phyloP scores from a whole-genome alignment of 2,888 invertebrate genomes.

The Cyclophora albipunctata region DNA sequence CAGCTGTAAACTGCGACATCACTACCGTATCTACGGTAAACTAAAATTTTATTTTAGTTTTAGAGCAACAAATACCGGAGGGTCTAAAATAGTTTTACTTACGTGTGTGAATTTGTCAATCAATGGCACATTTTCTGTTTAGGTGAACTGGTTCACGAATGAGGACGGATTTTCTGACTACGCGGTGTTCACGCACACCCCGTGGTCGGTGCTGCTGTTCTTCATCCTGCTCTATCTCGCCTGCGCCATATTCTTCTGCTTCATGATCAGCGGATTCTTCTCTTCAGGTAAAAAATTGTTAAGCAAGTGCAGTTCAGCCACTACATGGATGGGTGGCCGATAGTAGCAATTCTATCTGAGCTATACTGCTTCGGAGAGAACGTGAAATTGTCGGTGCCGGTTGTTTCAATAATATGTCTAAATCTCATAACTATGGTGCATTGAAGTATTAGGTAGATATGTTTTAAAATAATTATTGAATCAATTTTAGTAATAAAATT shows the following conservation, averaged over 20 bases:
- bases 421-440: no score
- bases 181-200: constrained; percentile 81
- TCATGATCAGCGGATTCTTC: constrained; percentile 87
- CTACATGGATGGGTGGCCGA: no score
- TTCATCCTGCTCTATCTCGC: constrained; percentile 82
- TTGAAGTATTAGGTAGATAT: no score
- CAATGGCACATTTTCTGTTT: constrained; percentile 15
- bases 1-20: no score
- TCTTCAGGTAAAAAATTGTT: constrained; percentile 78
- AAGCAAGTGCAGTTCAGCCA: background rate
- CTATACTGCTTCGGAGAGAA: no score
- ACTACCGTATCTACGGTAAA: no score
- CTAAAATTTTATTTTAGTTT: no score
- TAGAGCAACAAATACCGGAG: background rate
- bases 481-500: no score
- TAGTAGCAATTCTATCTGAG: background rate
- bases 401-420: no score
- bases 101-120: background rate
- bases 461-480: no score
- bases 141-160: constrained; percentile 72
- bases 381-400: no score
- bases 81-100: background rate
- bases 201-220: constrained; percentile 79
- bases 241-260: constrained; percentile 84
- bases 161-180: constrained; percentile 61